Evolutionary conservation across 2,888 invertebrate genomes (phyloP), one percentile per base, ranked within the genome.

Genomic region (Pterostichus madidus): DNA sequence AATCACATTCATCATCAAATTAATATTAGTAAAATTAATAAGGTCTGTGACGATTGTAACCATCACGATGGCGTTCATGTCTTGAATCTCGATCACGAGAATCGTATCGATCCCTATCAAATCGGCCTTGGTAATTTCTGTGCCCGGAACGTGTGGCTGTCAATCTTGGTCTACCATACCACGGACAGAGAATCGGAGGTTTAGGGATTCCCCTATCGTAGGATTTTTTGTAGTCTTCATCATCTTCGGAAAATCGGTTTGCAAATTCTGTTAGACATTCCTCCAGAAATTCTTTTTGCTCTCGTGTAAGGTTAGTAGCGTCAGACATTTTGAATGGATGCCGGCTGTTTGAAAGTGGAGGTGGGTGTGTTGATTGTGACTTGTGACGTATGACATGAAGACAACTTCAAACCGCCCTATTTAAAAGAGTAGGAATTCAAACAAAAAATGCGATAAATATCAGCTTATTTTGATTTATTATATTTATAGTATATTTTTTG

Each of bases 141-240:
- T 83, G 80, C 31, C 83, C 84, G 24, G 83, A 46, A 73, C 84
- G 61, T 84, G 84, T 53, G 64, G 85, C 84, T 85, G 77, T 79
- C 64, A 85, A 56, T 78, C 85, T 86, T 24, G 84, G 85, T 80
- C 86, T 85, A 68, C 86, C 85, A 84, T 88, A 88, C 90, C 90
- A 91, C 0, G 90, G 90, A 64, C 85, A 87, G 85, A 91, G 87
- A 64, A 91, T 89, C 7, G 91, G 91, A n/a, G 91, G 90, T 56
- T 86, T 83, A 3, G 88, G 89, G 77, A 89, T 87, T 0, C 87
- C 88, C 4, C 85, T 83, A 52, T 90, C 88, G 68, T 87, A 89
- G n/a, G 89, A 85, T 80, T 87, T 86, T 85, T 88, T 88, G 81
- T 89, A 91, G 59, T 90, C 90, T 56, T 86, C 80, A 85, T 91